These are phyloP conservation scores for Limanda limanda DNA, from an alignment of 2,113 vertebrate species.

Conservation along the genomic window DNA sequence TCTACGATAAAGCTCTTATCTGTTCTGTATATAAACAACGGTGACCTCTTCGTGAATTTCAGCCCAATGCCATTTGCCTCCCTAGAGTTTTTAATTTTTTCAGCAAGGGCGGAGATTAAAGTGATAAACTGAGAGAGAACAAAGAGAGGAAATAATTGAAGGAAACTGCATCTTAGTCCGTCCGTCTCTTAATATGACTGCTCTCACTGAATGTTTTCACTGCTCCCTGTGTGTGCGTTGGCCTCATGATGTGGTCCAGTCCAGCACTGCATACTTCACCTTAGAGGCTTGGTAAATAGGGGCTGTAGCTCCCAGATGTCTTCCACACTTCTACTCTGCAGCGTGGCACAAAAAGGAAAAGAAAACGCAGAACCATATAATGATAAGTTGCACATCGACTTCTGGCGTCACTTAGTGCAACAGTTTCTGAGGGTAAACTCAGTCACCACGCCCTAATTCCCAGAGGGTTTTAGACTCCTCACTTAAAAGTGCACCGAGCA, in stretches of 20 bases:
- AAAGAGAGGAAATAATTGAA: constrained; percentile 13
- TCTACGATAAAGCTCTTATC: constrained; percentile 64
- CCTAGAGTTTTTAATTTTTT: constrained; percentile 13
- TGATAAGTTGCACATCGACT: constrained; percentile 63
- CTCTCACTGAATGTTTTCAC: constrained; percentile 26
- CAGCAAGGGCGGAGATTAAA: constrained; percentile 6
- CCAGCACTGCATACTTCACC: constrained; percentile 55
- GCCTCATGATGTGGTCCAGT: background rate
- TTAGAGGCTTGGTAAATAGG: constrained; percentile 61
- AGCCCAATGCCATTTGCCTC: background rate
- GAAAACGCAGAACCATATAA: constrained; percentile 40
- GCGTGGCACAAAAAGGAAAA: background rate
- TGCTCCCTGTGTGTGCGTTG: constrained; percentile 10
- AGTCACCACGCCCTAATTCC: constrained; percentile 51
- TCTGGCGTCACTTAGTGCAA: constrained; percentile 51
- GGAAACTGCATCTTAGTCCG: constrained; percentile 27
- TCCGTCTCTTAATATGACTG: constrained; percentile 20
- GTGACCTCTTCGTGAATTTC: constrained; percentile 38
- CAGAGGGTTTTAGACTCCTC: constrained; percentile 17
- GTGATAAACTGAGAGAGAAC: background rate
- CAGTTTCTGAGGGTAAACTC: no score
- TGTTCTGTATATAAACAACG: constrained; percentile 64
- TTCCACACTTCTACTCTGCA: constrained; percentile 34
- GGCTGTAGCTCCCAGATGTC: constrained; percentile 45
- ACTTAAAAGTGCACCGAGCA: constrained; percentile 26